phyloP scores from a whole-genome alignment of 2,888 invertebrate genomes.

The Epistrophe grossulariae region DNA sequence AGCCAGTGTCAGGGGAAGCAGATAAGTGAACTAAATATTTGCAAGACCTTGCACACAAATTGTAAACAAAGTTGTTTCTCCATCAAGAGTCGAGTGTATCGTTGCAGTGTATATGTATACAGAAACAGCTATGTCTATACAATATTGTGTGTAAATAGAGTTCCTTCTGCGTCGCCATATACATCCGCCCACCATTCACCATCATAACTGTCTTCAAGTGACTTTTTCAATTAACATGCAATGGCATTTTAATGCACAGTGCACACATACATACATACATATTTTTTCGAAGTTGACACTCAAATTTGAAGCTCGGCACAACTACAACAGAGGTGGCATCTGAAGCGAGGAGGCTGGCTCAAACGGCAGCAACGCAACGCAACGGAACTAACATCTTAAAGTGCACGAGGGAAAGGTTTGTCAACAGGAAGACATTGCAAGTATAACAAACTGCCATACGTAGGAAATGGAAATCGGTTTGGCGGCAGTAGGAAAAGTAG shows the following conservation, averaged over 20 bases:
- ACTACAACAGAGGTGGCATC: conserved; percentile 25
- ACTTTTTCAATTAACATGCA: conserved; percentile 71
- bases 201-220: conserved; percentile 59
- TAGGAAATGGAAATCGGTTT: conserved; percentile 68
- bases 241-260: conserved; percentile 70
- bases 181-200: conserved; percentile 21
- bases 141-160: neutral
- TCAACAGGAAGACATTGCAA: conserved; percentile 66
- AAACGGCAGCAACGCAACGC: neutral
- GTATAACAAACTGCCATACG: conserved; percentile 16
- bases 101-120: neutral
- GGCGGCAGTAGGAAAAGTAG: conserved; percentile 45
- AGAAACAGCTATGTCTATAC: neutral
- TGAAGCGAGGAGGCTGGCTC: neutral
- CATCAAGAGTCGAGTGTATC: conserved; percentile 51
- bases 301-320: conserved; percentile 4
- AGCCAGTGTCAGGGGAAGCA: conserved; percentile 31
- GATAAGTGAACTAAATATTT: conserved; percentile 73
- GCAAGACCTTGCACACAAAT: conserved; percentile 68
- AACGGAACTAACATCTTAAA: conserved; percentile 2
- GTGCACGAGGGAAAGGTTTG: conserved; percentile 48
- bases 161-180: neutral
- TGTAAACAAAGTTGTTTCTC: conserved; percentile 62
- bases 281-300: conserved; percentile 48
- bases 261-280: conserved; percentile 7